Evolutionary conservation across 2,888 invertebrate species (phyloP).

Genomic region (Scaeva pyrastri): DNA sequence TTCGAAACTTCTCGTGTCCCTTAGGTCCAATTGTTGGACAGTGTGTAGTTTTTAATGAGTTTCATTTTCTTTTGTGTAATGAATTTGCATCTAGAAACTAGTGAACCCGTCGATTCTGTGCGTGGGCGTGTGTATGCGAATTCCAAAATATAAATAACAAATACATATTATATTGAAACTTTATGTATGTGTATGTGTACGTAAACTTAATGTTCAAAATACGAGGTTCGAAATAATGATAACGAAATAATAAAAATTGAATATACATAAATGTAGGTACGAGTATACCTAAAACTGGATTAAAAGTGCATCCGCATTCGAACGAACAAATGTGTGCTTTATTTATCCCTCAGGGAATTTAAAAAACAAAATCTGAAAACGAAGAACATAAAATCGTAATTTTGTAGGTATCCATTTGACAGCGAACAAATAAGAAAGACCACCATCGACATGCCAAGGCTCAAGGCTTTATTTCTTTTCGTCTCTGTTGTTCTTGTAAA

Average conservation of each 20-base stretch:
- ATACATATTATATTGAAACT: constrained; percentile 1
- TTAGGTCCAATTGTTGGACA: constrained; percentile 36
- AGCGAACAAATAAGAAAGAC: constrained; percentile 55
- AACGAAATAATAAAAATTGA: constrained; percentile 44
- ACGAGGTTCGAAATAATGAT: constrained; percentile 47
- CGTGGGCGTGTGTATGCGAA: constrained; percentile 52
- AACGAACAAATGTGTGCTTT: constrained; percentile 41
- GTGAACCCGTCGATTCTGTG: constrained; percentile 43
- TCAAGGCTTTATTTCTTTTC: constrained; percentile 61
- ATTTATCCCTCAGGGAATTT: constrained; percentile 36
- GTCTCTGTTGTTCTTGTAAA: constrained; percentile 56
- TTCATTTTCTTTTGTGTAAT: constrained; percentile 55
- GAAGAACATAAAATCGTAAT: constrained; percentile 58
- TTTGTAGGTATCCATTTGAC: constrained; percentile 52
- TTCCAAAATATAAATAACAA: constrained; percentile 24
- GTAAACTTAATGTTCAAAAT: constrained; percentile 27
- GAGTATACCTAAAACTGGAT: constrained; percentile 43
- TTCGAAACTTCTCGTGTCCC: constrained; percentile 23
- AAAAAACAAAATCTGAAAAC: constrained; percentile 48
- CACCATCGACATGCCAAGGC: constrained; percentile 66
- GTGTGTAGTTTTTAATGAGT: constrained; percentile 22
- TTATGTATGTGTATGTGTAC: neutral
- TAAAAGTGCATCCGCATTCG: constrained; percentile 46
- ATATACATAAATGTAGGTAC: too few species aligned
- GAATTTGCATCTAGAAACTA: constrained; percentile 61